Evolutionary conservation across 1,140 invertebrate species (phyloP), one percentile per base, ranked within the genome.

Genomic region (Papilio glaucus): DNA sequence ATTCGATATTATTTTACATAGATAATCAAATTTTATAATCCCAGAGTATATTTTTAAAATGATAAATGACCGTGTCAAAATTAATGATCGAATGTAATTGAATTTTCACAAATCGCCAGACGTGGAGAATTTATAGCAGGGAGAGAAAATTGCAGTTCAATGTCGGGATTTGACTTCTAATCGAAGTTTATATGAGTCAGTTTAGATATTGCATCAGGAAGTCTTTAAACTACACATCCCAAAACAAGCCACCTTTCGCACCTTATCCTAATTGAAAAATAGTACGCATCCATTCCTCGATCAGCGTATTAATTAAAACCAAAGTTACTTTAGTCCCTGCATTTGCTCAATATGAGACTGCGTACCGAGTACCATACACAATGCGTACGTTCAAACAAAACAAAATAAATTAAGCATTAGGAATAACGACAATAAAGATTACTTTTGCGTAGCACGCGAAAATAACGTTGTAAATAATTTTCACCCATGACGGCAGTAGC

Each of bases 301-400:
- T 88, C 81, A 81, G 80, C 72, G 85, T 85, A 91, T 90, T 89
- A 90, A 90, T 90, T 90, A 89, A 88, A 88, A 87, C 85, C 85
- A 88, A 91, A 90, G 86, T 87, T 89, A 87, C 88, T 86, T 87
- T 85, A 82, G 82, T 87, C 83, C 78, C 82, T 75, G 84, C 85
- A 81, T 84, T 82, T 81, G 83, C 79, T 85, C 79, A 81, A 81
- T 88, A 87, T 84, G 74, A 82, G 83, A 80, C 85, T 80, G 82
- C 15, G 42, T 69, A 45, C 81, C 79, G 75, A 81, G 83, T 85
- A 86, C 85, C 84, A 89, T 82, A 86, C 87, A 80, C 88, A 85
- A 80, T 79, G 78, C 74, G 80, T 78, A 81, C 77, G 75, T 79
- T 71, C 73, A 73, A 70, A 60, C 72, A 80, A 72, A 85, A 80